These are phyloP conservation scores for Pluvianellus socialis DNA, from an alignment of 2,113 vertebrate genomes.

Conservation along the genomic window DNA sequence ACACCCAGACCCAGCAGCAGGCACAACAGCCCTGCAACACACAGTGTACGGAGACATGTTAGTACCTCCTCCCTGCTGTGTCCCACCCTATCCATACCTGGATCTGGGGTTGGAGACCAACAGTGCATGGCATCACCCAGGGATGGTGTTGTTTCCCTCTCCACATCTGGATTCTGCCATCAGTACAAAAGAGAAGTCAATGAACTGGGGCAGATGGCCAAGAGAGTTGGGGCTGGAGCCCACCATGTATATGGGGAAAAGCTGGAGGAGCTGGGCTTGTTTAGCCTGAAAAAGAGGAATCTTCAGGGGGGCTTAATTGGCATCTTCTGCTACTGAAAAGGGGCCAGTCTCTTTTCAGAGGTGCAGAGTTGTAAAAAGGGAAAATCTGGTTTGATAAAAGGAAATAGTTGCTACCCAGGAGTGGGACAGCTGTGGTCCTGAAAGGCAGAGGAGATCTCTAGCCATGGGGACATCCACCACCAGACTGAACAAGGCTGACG, in stretches of 20 bases:
- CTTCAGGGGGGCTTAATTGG: not conserved
- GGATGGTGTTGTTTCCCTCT: not conserved
- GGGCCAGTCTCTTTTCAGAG: not conserved
- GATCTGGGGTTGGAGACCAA: not conserved
- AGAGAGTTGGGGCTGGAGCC: not conserved
- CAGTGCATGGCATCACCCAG: fast-evolving
- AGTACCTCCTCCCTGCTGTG: not conserved
- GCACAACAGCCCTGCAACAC: conserved; percentile 79
- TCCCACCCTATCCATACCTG: not conserved
- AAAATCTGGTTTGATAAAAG: not conserved
- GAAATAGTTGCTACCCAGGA: not conserved
- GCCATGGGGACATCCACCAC: not conserved
- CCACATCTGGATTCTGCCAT: not conserved
- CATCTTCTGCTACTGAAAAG: not conserved
- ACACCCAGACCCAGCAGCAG: conserved; percentile 77
- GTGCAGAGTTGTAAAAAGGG: not conserved
- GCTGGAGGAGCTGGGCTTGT: not conserved
- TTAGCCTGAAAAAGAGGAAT: not conserved
- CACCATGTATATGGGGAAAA: fast-evolving
- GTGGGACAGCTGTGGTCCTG: not conserved
- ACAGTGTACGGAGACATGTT: not conserved
- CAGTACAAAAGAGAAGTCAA: not conserved
- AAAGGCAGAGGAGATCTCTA: not conserved
- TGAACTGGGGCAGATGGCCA: not conserved
- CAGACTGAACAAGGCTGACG: not conserved